Base-by-base conservation (phyloP, 2,888 invertebrate genomes). In the Lepidochrysops patricia region DNA sequence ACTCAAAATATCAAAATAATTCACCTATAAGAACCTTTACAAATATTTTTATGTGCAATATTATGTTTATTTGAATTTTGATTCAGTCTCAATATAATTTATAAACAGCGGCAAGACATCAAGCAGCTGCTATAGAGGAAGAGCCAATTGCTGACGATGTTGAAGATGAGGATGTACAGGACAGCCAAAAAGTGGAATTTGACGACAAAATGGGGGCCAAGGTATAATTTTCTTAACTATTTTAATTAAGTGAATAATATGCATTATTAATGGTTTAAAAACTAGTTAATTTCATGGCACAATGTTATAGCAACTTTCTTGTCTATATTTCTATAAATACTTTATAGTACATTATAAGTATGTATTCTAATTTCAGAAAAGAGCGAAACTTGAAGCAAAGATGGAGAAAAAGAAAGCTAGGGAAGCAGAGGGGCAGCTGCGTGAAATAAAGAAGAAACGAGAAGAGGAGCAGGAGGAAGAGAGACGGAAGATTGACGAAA, bases 301-400 rank as follows among this genome's bases (percentile, higher is more conserved):
- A n/a, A n/a, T n/a, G n/a, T n/a, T n/a, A n/a, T n/a, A n/a, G n/a
- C n/a, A n/a, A n/a, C n/a, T n/a, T n/a, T n/a, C n/a, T n/a, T n/a
- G n/a, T n/a, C n/a, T n/a, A n/a, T n/a, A n/a, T n/a, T n/a, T n/a
- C n/a, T n/a, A n/a, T n/a, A n/a, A n/a, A n/a, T n/a, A n/a, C n/a
- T n/a, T n/a, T n/a, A n/a, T n/a, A n/a, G n/a, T n/a, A n/a, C n/a
- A n/a, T 50, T 25, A 9, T 29, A 29, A 7, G 6, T 7, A 9
- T 29, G 7, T 29, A 13, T 37, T 2, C 6, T 37, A 13, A 9
- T 68, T 63, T 52, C 67, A 98, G 84, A 99, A 98, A 85, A 90
- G 96, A 29, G 96, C 96, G 0, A 99, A 99, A 79, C 79, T 98
- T 48, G 97, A 98, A 86, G 97, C 97, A 0, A 99, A 99, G 80